phyloP scores from a whole-genome alignment of 2,888 invertebrate species.

The Folsomia candida region DNA sequence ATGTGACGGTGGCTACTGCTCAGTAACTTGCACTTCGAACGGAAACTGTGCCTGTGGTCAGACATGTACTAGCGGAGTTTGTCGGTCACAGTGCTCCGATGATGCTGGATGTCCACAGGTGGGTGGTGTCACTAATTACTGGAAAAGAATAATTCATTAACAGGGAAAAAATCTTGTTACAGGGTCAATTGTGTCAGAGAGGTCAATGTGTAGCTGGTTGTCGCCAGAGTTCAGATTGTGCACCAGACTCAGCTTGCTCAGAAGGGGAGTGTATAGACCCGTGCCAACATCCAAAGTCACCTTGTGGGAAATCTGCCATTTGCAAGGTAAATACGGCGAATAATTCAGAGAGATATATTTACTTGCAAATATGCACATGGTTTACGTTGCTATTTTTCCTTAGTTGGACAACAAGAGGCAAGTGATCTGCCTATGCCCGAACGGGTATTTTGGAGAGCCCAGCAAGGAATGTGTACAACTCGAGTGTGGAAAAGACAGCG shows the following conservation, averaged over 20 bases:
- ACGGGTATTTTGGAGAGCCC: slow-evolving; percentile 80
- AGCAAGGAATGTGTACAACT: slow-evolving; percentile 70
- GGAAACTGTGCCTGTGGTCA: slow-evolving; percentile 79
- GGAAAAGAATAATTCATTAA: too few species aligned
- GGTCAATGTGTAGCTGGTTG: slow-evolving; percentile 72
- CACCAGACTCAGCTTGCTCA: slow-evolving; percentile 71
- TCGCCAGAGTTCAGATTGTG: slow-evolving; percentile 73
- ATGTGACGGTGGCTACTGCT: slow-evolving; percentile 71
- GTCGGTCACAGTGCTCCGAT: slow-evolving; percentile 68
- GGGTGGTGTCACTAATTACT: slow-evolving; percentile 6
- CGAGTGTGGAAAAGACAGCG: slow-evolving; percentile 72
- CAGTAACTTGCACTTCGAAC: slow-evolving; percentile 65
- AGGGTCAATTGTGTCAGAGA: slow-evolving; percentile 36
- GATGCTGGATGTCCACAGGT: slow-evolving; percentile 64
- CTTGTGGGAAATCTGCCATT: slow-evolving; percentile 77
- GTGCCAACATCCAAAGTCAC: slow-evolving; percentile 56
- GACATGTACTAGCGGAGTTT: slow-evolving; percentile 69
- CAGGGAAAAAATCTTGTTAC: neutral
- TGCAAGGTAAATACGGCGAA: slow-evolving; percentile 62
- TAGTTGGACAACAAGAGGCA: neutral
- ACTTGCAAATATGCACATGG: neutral
- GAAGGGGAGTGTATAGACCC: slow-evolving; percentile 65
- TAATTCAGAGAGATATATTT: neutral
- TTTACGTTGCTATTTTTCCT: neutral
- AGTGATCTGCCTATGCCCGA: slow-evolving; percentile 75